Evolutionary conservation across 2,113 vertebrate genomes (phyloP).

Genomic region (Heteronetta atricapilla): DNA sequence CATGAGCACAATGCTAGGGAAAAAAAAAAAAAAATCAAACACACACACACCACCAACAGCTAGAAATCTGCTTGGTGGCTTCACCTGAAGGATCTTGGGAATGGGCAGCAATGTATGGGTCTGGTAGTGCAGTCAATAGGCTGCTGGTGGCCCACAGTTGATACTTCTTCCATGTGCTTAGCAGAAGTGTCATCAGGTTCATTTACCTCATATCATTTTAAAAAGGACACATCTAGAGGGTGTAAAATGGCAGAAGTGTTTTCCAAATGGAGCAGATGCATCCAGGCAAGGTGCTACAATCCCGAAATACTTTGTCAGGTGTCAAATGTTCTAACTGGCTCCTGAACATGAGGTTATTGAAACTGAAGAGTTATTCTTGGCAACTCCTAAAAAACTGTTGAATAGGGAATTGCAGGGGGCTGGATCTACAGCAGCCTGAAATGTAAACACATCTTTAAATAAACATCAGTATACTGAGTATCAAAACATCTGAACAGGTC

Average conservation of each 20-base stretch:
- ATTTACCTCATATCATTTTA: background rate
- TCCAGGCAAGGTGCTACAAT: background rate
- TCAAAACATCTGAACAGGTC: background rate
- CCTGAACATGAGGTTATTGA: background rate
- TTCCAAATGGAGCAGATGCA: background rate
- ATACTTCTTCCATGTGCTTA: background rate
- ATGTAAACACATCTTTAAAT: background rate
- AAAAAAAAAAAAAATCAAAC: background rate
- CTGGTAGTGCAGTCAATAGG: background rate
- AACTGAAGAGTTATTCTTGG: background rate
- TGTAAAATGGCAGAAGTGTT: background rate
- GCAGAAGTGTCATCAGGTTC: background rate
- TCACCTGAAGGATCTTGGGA: background rate
- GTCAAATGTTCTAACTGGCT: background rate
- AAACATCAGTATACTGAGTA: background rate
- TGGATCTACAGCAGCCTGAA: background rate
- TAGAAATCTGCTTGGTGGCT: background rate
- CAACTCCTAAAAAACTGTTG: background rate
- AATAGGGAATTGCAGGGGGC: rapidly evolving
- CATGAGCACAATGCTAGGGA: background rate
- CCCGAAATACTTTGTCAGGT: background rate
- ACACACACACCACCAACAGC: no score
- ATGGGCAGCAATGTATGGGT: background rate
- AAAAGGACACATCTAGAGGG: background rate
- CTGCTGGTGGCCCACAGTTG: background rate